These are phyloP conservation scores for Eunapius fragilis DNA, from an alignment of 37 sponge, comb jelly and placozoan genomes.

Conservation along the genomic window DNA sequence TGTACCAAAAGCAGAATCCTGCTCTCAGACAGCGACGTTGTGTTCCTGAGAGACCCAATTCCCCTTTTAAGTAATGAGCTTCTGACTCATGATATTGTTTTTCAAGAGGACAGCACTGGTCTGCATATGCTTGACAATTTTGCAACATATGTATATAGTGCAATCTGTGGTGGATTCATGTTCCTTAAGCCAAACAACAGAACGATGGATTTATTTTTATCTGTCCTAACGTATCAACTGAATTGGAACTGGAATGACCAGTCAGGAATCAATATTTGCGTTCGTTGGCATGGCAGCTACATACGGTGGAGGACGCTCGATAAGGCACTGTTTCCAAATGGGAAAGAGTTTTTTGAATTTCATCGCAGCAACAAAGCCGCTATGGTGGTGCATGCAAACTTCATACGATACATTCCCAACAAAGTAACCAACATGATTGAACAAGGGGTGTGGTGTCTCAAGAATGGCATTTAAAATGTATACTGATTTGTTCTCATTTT, in stretches of 20 bases:
- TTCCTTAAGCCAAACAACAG: constrained; percentile 2
- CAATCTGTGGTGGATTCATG: constrained; percentile 27
- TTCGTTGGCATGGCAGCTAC: constrained; percentile 32
- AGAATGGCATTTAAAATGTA: too few species aligned
- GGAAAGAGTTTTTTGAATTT: constrained; percentile 33
- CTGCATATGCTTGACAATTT: neutral
- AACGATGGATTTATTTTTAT: constrained; percentile 30
- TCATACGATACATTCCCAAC: neutral
- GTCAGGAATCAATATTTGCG: constrained; percentile 59
- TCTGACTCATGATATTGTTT: constrained; percentile 2
- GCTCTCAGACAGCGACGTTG: constrained; percentile 8
- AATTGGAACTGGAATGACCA: constrained; percentile 65
- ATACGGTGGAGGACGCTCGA: constrained; percentile 35
- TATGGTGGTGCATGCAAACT: constrained; percentile 61
- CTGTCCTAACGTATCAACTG: constrained; percentile 42
- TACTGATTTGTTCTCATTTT: too few species aligned
- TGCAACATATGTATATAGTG: neutral
- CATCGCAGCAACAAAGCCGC: neutral
- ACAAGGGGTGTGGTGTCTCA: constrained; percentile 42
- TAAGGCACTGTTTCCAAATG: constrained; percentile 49
- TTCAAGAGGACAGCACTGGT: constrained; percentile 16
- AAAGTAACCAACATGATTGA: constrained; percentile 46
- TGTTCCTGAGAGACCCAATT: constrained; percentile 3
- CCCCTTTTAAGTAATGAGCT: neutral
- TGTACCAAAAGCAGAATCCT: constrained; percentile 5